Evolutionary conservation across 2,113 vertebrate genomes (phyloP).

Genomic region (Pavo muticus): DNA sequence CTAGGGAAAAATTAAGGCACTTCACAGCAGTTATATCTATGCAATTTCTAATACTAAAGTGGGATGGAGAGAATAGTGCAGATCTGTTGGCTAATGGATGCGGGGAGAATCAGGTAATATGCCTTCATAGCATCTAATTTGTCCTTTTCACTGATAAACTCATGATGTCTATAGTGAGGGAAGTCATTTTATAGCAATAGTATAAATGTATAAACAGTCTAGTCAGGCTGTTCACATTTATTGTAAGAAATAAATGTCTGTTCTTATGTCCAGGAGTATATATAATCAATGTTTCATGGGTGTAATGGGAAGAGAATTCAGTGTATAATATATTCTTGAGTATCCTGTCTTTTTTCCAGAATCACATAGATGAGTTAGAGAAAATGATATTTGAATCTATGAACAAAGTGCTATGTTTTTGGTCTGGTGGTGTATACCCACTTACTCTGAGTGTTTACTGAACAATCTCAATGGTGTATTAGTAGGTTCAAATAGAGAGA

Average conservation of each 20-base stretch:
- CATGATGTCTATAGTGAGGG: background rate
- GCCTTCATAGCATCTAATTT: background rate
- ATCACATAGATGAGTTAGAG: background rate
- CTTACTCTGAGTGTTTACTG: background rate
- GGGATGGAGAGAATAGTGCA: background rate
- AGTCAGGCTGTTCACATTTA: background rate
- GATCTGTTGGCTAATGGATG: background rate
- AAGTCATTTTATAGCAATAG: background rate
- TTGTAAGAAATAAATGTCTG: background rate
- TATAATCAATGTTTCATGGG: background rate
- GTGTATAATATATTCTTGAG: background rate
- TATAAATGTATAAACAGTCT: background rate
- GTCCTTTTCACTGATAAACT: background rate
- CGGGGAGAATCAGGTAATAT: background rate
- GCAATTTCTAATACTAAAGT: background rate
- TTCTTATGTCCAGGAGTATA: background rate
- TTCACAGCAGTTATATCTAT: background rate
- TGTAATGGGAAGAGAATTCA: background rate
- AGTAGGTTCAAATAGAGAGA: background rate
- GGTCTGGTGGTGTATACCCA: fast-evolving
- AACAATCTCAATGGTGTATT: background rate
- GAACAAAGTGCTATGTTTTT: background rate
- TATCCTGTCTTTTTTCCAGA: background rate
- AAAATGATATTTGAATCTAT: background rate
- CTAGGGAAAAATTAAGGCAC: background rate